Percentiles rank a stretch among this genome's conserved stretches.
Conservation (phyloP, 2,888 invertebrate species). For the Eristalinus aeneus region DNA sequence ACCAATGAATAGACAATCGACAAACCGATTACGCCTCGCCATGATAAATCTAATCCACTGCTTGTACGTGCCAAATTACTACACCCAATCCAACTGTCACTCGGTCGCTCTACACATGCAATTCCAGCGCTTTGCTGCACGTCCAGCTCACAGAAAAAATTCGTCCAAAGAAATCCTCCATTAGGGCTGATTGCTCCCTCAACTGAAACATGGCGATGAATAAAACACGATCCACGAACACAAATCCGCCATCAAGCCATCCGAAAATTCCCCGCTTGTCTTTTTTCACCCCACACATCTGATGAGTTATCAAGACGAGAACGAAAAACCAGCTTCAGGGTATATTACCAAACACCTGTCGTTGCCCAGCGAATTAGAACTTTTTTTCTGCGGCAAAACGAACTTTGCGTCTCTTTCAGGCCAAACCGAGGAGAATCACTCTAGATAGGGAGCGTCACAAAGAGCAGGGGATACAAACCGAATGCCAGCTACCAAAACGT, state of each 20-base stretch:
- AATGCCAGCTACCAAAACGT: neutral
- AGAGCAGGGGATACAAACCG: neutral
- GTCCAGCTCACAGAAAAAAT: slow-evolving; percentile 2
- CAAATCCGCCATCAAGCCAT: neutral
- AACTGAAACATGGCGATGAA: slow-evolving; percentile 41
- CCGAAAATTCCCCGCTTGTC: neutral
- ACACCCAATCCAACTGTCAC: neutral
- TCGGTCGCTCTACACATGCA: neutral
- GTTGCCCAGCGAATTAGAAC: slow-evolving; percentile 49
- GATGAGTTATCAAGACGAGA: slow-evolving; percentile 38
- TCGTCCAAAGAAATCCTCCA: slow-evolving; percentile 16
- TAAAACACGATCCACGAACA: slow-evolving; percentile 10
- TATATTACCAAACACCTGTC: slow-evolving; percentile 44
- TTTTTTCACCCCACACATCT: neutral
- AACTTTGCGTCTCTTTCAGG: neutral
- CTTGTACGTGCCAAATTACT: neutral
- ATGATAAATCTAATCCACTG: neutral
- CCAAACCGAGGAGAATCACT: neutral
- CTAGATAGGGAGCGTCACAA: neutral
- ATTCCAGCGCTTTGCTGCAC: neutral
- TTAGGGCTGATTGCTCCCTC: slow-evolving; percentile 31
- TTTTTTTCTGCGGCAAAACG: neutral
- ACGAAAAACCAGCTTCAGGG: slow-evolving; percentile 14
- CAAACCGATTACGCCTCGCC: neutral
- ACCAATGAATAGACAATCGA: neutral